Evolutionary conservation across 2,113 vertebrate genomes (phyloP), one percentile per base, ranked within the genome.

Genomic region (Rhagologus leucostigma): DNA sequence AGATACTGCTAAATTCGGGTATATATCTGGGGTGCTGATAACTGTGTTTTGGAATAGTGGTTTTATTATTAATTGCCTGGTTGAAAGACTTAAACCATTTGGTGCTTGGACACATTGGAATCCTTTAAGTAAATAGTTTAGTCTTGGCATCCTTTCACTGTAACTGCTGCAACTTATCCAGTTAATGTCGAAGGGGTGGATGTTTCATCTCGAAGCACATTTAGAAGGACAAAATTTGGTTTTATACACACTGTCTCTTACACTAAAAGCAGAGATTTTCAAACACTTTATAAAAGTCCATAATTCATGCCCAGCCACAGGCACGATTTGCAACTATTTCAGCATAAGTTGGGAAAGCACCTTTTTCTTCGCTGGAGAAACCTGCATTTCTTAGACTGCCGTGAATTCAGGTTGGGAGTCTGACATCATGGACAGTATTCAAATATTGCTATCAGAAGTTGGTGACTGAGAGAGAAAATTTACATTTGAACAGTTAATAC

Each of bases 41-140:
- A 89, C 33, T 94, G 81, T 94, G 90, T 95, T 98, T 97, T 97
- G 95, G 92, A 90, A 95, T 85, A 86, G 78, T 93, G 80, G 49
- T 84, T 96, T 97, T 97, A 96, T 97, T 98, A 97, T 97, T 97
- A 97, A 97, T 97, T 95, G 64, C 59, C 80, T 98, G 49, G 85
- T 90, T 97, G 96, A 98, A 94, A 98, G 96, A 97, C 96, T 70
- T 96, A 95, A 97, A 96, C 96, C 96, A 97, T 97, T 98, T 97
- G 97, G 96, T 96, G 77, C 96, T 97, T 84, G 95, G 83, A 87
- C 89, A 96, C 96, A 96, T 57, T 91, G 91, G 93, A 97, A 97
- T 94, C 68, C 52, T 97, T 97, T 95, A 96, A 96, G 91, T 97
- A 97, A 98, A 97, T 95, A 97, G 89, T 96, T 96, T 93, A 93